Percentiles rank a stretch among this genome's conserved stretches.
Evolutionary conservation across 2,113 vertebrate genomes (phyloP).

Genomic region (Clupea harengus): DNA sequence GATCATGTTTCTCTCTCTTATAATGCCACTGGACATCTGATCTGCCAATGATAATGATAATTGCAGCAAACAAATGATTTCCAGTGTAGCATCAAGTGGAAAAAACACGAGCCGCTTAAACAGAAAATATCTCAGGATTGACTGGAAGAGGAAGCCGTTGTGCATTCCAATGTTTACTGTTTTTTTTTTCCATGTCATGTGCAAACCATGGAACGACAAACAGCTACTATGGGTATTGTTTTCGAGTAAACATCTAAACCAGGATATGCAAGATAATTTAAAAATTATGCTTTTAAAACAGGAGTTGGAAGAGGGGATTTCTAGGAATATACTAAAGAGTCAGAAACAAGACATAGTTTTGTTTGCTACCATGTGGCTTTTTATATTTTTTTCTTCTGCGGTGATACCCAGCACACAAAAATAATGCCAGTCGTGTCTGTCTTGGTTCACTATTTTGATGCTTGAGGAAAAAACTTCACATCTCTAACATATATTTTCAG

Average conservation of each 20-base stretch:
- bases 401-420: background rate
- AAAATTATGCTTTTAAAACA: background rate
- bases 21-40: conserved; percentile 57
- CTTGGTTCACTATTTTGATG: background rate
- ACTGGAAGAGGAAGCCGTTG: background rate
- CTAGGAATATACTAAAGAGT: background rate
- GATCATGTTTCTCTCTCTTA: conserved; percentile 47
- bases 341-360: background rate
- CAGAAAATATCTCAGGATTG: background rate
- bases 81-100: conserved; percentile 43
- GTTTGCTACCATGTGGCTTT: background rate
- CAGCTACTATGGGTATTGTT: conserved; percentile 13
- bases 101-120: conserved; percentile 27
- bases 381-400: too few species aligned
- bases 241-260: background rate
- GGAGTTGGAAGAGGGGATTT: background rate
- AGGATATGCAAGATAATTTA: background rate
- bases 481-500: background rate
- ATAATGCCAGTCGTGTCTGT: background rate
- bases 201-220: conserved; percentile 12
- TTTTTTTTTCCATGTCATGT: conserved; percentile 2
- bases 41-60: conserved; percentile 65
- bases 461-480: background rate
- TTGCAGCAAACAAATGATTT: conserved; percentile 58
- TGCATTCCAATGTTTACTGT: background rate